Base-by-base conservation (phyloP, 1,140 invertebrate genomes). In the Aphaenogaster rudis region DNA sequence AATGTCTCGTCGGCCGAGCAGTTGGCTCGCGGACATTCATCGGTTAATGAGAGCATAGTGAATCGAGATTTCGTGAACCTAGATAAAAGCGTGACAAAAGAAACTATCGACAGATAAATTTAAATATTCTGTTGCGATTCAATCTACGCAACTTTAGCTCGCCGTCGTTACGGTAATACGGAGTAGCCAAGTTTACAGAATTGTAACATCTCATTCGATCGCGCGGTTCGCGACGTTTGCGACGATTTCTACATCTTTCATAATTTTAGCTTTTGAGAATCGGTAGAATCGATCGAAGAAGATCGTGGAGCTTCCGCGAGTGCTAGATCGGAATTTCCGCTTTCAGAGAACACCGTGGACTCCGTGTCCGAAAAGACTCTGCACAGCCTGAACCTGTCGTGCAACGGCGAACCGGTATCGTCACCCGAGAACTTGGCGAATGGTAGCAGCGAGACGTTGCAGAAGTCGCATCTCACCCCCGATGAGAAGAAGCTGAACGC, bases 281-380 rank as follows among this genome's bases (percentile, higher is more conserved):
- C 61, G 77, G 52, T 39, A n/a, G 21, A 21, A 21, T 21, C 21
- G 21, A 21, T 33, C 4, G 8, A 6, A 13, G 8, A 17, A 6
- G 17, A n/a, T 52, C 3, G 28, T 15, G 11, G n/a, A 8, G 57
- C 3, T 42, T 11, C 17, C n/a, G 57, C 59, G 36, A 39, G 7
- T 48, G 45, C 11, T 28, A 59, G 66, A 87, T n/a, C 8, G 33
- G 48, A 50, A 45, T 42, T 74, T 87, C 11, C 63, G 11, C 28
- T 77, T 93, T 93, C 94, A 95, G 95, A 95, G 77, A 91, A 92
- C 39, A 94, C 93, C 36, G 87, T 93, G 77, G 93, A 93, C 79
- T 95, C 94, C 17, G 85, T 95, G 50, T 95, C 95, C 15, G 95
- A 95, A 80, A 94, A 93, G 66, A 95, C 95, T 17, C 85, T 96